phyloP scores from a whole-genome alignment of 2,888 invertebrate species.

The Leptinotarsa peninsularis region DNA sequence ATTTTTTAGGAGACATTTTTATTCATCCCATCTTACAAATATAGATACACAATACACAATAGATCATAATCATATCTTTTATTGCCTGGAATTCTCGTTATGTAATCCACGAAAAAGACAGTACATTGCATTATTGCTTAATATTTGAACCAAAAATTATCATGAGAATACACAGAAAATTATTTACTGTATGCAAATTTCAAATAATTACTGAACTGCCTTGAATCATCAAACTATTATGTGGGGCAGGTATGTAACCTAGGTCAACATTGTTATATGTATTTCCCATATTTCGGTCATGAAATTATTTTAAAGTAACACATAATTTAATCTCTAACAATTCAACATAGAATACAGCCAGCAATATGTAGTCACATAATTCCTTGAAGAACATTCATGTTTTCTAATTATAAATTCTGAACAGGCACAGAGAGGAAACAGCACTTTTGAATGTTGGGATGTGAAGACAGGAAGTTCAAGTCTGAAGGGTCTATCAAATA shows the following conservation, averaged over 20 bases:
- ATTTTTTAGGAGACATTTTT: no score
- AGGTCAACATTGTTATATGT: not conserved
- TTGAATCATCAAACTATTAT: not conserved
- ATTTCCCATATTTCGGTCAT: not conserved
- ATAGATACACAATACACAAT: no score
- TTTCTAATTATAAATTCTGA: conserved; percentile 61
- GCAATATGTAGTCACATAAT: conserved; percentile 35
- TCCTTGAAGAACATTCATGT: conserved; percentile 41
- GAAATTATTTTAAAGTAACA: not conserved
- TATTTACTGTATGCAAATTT: not conserved
- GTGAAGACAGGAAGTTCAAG: conserved; percentile 56
- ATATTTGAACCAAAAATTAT: no score
- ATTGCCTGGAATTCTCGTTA: no score
- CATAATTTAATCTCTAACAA: not conserved
- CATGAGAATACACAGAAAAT: no score
- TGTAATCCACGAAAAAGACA: no score
- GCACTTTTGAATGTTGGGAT: conserved; percentile 58
- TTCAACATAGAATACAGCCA: conserved; percentile 12
- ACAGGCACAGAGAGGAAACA: conserved; percentile 61
- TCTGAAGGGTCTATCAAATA: conserved; percentile 52
- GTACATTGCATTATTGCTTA: no score
- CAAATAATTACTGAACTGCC: not conserved
- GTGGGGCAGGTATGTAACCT: not conserved
- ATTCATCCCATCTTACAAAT: no score
- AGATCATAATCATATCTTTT: no score